Evolutionary conservation across 2,797 vertebrate genomes (phyloP).

Genomic region (Acanthiza pusilla): DNA sequence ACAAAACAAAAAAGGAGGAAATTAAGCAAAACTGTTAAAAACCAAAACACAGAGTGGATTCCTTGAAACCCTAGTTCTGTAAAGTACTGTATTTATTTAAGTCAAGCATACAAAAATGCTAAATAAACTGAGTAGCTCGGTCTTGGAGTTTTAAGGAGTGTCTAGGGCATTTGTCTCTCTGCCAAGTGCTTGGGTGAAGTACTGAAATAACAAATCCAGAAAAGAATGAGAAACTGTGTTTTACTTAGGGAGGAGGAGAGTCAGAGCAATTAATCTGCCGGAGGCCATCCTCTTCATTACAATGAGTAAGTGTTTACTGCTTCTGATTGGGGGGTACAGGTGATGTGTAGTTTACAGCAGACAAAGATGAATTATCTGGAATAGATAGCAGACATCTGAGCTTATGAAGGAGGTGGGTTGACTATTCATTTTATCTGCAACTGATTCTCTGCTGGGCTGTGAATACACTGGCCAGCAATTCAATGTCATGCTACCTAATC

Average conservation of each 20-base stretch:
- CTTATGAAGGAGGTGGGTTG: not conserved
- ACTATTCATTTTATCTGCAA: not conserved
- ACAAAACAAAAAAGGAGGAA: not conserved
- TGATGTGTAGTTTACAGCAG: not conserved
- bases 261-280: slow-evolving; percentile 10
- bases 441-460: not conserved
- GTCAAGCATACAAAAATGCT: not conserved
- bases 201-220: not conserved
- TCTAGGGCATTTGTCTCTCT: not conserved
- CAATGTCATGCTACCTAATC: not conserved
- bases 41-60: not conserved
- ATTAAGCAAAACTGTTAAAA: not conserved
- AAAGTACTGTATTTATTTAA: not conserved
- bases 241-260: not conserved
- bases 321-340: not conserved
- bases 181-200: slow-evolving; percentile 3
- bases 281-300: slow-evolving; percentile 7
- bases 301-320: slow-evolving; percentile 6
- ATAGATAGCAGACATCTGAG: not conserved
- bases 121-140: not conserved
- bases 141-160: not conserved
- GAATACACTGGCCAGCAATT: not conserved
- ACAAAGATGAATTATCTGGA: not conserved
- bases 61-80: not conserved
- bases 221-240: not conserved